Evolutionary conservation across 2,888 invertebrate genomes (phyloP), one percentile per base, ranked within the genome.

Genomic region (Polydrusus tereticollis): DNA sequence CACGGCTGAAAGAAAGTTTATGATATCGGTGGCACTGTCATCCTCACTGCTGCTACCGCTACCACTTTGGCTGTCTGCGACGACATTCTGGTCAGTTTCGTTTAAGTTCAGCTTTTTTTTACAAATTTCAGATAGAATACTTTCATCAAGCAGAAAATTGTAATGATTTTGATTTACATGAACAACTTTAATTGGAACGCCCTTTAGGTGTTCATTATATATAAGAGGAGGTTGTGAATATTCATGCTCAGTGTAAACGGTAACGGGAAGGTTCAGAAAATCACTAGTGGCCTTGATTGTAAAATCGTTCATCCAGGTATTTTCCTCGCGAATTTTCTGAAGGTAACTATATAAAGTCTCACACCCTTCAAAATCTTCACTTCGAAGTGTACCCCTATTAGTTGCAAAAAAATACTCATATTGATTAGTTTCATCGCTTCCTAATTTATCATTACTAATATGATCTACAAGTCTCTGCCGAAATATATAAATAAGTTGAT

Each of bases 151-250:
- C 3, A 18, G 18, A 45, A 26, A 55, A 18, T 20, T n/a, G 26
- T 55, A 55, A 26, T 55, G 23, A 18, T 33, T 55, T 55, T 55
- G n/a, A 55, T 26, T 55, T 29, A 26, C 18, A 26, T 55, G 10
- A 26, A 55, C 8, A 5, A 50, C 1, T 55, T 14, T 23, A 6
- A 55, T 55, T 55, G 55, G 33, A 0, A 8, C 1, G 10, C 14
- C 29, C 7, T 55, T 8, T 10, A 55, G 16, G 10, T 26, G 26
- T 26, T 2, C 26, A 26, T 55, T 55, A 16, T 52, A n/a, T n/a
- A n/a, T n/a, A n/a, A n/a, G n/a, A n/a, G n/a, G 12, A 10, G 14
- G 23, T 8, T 20, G 12, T 12, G n/a, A 6, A 33, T 16, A n/a
- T 14, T 8, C 16, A 6, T 23, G 14, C 1, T 23, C 23, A 26